Percentiles rank a stretch among this genome's conserved stretches.
Evolutionary conservation across 2,797 vertebrate genomes (phyloP).

Genomic region (Gambusia yucatana): DNA sequence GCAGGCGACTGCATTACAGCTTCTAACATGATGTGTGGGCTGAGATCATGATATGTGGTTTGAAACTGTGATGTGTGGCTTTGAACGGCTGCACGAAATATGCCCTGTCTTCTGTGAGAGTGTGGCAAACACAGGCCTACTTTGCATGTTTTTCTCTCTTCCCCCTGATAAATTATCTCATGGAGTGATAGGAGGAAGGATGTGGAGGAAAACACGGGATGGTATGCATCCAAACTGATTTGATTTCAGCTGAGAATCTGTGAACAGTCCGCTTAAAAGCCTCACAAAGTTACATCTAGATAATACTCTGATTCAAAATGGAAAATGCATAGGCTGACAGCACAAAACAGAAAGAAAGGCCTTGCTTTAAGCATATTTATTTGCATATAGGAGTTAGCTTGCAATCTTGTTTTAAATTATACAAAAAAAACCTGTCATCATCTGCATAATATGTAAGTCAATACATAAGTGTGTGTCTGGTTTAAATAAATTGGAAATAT

Average conservation of each 20-base stretch:
- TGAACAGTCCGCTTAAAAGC: background rate
- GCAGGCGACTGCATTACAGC: constrained; percentile 9
- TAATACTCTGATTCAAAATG: background rate
- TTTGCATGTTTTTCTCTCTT: constrained; percentile 37
- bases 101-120: constrained; percentile 43
- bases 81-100: constrained; percentile 57
- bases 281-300: background rate
- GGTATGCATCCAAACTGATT: constrained; percentile 30
- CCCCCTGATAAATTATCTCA: constrained; percentile 53
- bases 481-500: constrained; percentile 9
- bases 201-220: constrained; percentile 36
- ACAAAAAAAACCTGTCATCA: constrained; percentile 4
- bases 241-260: constrained; percentile 7
- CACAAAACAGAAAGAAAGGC: background rate
- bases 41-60: constrained; percentile 56
- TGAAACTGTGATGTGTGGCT: constrained; percentile 56
- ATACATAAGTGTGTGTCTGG: background rate
- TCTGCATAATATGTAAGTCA: background rate
- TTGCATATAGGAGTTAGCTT: background rate
- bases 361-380: background rate
- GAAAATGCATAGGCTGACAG: background rate
- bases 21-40: constrained; percentile 61
- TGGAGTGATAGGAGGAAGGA: constrained; percentile 45
- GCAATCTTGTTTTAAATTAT: background rate
- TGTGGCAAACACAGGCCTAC: constrained; percentile 27